These are phyloP conservation scores for Odocoileus hemionus DNA, from an alignment of 2,113 vertebrate genomes.

Conservation along the genomic window DNA sequence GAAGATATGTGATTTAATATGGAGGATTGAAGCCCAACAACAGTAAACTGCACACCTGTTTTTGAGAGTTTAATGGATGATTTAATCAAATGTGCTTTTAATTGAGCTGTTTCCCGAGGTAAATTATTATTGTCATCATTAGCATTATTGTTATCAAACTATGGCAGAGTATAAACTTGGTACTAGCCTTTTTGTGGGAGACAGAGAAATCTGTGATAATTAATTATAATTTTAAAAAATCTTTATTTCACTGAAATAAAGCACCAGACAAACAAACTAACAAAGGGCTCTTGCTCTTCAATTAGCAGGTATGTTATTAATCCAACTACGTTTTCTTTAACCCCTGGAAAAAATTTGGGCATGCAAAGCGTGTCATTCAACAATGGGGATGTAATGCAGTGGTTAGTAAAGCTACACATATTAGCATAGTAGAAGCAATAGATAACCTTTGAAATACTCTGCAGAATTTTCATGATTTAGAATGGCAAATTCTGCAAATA, in stretches of 20 bases:
- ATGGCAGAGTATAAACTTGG: conserved; percentile 3
- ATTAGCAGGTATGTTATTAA: not conserved
- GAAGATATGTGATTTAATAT: not conserved
- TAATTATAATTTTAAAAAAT: conserved; percentile 29
- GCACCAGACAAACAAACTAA: not conserved
- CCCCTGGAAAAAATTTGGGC: not conserved
- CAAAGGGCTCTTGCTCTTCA: not conserved
- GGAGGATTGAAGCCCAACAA: not conserved
- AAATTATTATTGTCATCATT: conserved; percentile 66
- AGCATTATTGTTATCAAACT: conserved; percentile 54
- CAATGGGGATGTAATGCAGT: not conserved
- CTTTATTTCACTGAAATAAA: conserved; percentile 26
- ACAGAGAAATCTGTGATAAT: conserved; percentile 7
- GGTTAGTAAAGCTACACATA: not conserved
- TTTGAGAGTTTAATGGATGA: conserved; percentile 33
- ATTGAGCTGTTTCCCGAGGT: conserved; percentile 26
- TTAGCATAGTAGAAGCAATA: not conserved
- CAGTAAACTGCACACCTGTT: conserved; percentile 28
- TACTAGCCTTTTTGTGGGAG: not conserved
- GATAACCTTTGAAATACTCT: not conserved
- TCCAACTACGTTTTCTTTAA: not conserved
- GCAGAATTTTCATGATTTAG: not conserved
- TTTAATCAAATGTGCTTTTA: conserved; percentile 50
- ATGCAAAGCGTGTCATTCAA: not conserved
- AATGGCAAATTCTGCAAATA: not conserved